Percentiles rank a stretch among this genome's conserved stretches.
Conservation (phyloP, 2,113 vertebrate species). For the Lepus europaeus region DNA sequence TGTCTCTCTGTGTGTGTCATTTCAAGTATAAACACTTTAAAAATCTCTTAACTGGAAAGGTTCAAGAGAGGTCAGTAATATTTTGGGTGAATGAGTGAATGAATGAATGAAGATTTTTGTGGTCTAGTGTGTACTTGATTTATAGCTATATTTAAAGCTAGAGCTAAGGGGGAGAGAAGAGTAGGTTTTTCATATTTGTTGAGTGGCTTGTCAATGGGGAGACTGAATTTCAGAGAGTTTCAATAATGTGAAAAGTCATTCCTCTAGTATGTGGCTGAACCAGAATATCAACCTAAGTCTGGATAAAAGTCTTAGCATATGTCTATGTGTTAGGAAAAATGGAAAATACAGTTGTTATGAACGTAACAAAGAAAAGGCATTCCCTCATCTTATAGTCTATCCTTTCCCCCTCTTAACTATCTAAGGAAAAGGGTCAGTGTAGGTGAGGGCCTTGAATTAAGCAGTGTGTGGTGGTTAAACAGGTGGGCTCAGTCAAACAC, state of each 20-base stretch:
- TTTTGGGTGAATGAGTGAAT: slow-evolving; percentile 13
- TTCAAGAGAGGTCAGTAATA: slow-evolving; percentile 18
- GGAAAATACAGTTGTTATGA: not conserved
- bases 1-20: too few species aligned
- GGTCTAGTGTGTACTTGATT: not conserved
- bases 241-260: not conserved
- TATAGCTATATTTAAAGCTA: slow-evolving; percentile 39
- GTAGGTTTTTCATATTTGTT: not conserved
- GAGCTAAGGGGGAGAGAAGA: not conserved
- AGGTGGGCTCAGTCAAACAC: not conserved
- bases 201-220: not conserved
- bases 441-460: not conserved
- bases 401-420: not conserved
- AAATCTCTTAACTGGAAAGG: slow-evolving; percentile 25
- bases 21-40: not conserved
- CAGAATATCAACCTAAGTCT: slow-evolving; percentile 25
- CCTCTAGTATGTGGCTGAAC: not conserved
- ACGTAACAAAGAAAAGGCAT: not conserved
- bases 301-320: not conserved
- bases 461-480: not conserved
- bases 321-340: not conserved
- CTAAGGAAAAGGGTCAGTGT: not conserved
- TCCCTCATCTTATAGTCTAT: not conserved
- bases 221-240: slow-evolving; percentile 32
- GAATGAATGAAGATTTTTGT: slow-evolving; percentile 31